These are phyloP conservation scores for Luffia ferchaultella DNA, from an alignment of 2,888 invertebrate species.

Conservation along the genomic window DNA sequence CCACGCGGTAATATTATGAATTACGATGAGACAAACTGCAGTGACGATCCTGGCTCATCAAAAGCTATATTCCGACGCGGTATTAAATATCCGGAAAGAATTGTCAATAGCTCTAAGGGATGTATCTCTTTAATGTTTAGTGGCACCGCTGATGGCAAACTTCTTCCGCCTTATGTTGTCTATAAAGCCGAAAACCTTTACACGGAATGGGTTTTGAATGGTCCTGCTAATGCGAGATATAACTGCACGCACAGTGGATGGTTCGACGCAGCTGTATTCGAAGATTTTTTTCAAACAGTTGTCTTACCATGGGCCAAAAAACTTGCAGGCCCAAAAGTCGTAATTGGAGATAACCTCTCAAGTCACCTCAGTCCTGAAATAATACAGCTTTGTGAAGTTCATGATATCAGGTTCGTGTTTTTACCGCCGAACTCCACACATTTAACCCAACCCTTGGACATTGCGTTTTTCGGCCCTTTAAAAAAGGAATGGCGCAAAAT, in stretches of 20 bases:
- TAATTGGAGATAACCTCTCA: conserved; percentile 16
- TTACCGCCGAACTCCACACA: conserved; percentile 16
- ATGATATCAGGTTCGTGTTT: conserved; percentile 9
- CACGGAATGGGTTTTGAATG: conserved; percentile 13
- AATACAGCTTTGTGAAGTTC: conserved; percentile 7
- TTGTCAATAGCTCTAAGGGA: conserved; percentile 5
- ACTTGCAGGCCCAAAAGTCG: conserved; percentile 12
- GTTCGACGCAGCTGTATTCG: conserved; percentile 10
- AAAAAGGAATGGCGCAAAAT: no score
- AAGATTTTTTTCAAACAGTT: conserved; percentile 7
- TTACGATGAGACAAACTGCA: neutral
- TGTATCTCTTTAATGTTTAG: conserved; percentile 8
- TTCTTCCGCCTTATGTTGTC: conserved; percentile 15
- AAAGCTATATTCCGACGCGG: conserved; percentile 6
- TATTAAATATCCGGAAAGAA: conserved; percentile 7
- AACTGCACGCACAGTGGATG: conserved; percentile 9
- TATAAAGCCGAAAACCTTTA: conserved; percentile 16
- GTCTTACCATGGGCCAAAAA: conserved; percentile 11
- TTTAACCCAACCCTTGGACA: no score
- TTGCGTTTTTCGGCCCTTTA: no score
- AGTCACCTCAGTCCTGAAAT: conserved; percentile 16
- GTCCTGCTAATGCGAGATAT: conserved; percentile 11
- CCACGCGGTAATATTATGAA: neutral
- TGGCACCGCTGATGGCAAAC: conserved; percentile 7
- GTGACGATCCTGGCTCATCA: conserved; percentile 5